phyloP scores from a whole-genome alignment of 2,797 vertebrate species.

The Heliangelus exortis region DNA sequence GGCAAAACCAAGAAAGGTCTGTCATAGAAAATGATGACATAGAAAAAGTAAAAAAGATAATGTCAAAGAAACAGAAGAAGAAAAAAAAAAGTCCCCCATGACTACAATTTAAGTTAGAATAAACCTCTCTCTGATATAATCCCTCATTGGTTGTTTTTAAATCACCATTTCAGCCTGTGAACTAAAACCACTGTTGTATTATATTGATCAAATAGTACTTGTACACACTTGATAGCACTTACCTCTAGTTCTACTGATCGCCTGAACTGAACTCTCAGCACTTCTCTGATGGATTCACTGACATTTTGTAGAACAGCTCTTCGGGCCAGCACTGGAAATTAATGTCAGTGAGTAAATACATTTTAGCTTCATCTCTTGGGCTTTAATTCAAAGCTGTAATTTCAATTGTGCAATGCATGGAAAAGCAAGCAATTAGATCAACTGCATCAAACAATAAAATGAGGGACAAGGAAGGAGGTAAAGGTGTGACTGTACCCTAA shows the following conservation, averaged over 20 bases:
- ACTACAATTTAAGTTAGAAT: neutral
- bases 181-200: neutral
- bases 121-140: neutral
- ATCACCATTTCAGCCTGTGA: neutral
- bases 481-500: slow-evolving; percentile 19
- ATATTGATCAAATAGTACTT: neutral
- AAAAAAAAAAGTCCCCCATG: neutral
- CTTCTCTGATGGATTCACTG: slow-evolving; percentile 87
- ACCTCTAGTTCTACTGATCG: slow-evolving; percentile 93
- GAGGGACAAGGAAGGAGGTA: neutral
- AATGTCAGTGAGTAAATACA: slow-evolving; percentile 34
- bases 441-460: neutral
- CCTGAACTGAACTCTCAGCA: slow-evolving; percentile 89
- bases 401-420: neutral
- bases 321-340: slow-evolving; percentile 85
- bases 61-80: neutral
- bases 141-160: neutral
- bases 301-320: slow-evolving; percentile 86
- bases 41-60: neutral
- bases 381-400: neutral
- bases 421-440: slow-evolving; percentile 25
- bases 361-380: slow-evolving; percentile 5
- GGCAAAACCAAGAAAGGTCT: neutral
- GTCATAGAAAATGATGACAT: neutral
- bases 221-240: slow-evolving; percentile 19